These are phyloP conservation scores for Muschampia plurimacula DNA, from an alignment of 2,888 invertebrate genomes.

Conservation along the genomic window DNA sequence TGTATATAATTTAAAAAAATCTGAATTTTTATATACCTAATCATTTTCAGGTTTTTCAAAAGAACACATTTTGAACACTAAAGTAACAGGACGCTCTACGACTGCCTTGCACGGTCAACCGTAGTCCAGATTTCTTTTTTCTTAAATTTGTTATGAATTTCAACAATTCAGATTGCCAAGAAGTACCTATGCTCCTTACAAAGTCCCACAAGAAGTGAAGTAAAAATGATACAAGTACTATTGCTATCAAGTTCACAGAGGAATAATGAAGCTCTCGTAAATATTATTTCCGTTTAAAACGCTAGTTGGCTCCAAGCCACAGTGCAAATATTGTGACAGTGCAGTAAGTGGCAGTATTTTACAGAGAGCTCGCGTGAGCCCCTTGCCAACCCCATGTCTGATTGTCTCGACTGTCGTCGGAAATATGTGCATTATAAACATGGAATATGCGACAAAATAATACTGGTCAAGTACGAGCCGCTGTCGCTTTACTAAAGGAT, in stretches of 20 bases:
- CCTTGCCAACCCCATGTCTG: constrained; percentile 20
- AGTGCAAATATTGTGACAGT: constrained; percentile 35
- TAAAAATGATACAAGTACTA: neutral
- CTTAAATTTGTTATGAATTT: too few relatives aligned
- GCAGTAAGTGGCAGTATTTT: constrained; percentile 27
- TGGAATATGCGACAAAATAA: constrained; percentile 1
- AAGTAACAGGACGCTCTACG: too few relatives aligned
- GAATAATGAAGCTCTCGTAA: neutral
- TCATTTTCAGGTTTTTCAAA: too few relatives aligned
- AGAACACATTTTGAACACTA: too few relatives aligned
- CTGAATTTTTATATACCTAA: too few relatives aligned
- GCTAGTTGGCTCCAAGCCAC: constrained; percentile 28
- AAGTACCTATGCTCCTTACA: too few relatives aligned
- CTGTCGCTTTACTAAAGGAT: too few relatives aligned
- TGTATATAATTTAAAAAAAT: too few relatives aligned
- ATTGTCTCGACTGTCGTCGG: constrained; percentile 22
- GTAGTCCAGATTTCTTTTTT: too few relatives aligned
- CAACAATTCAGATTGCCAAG: too few relatives aligned
- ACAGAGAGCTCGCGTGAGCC: neutral
- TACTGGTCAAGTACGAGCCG: neutral
- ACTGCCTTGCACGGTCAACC: too few relatives aligned
- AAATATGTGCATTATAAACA: constrained; percentile 26
- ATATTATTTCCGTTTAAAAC: neutral
- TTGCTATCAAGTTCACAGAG: neutral
- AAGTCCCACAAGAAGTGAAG: neutral